Percentiles rank a stretch among this genome's conserved stretches.
These are phyloP conservation scores for Zeugodacus cucurbitae DNA, from an alignment of 1,140 invertebrate genomes.

Conservation along the genomic window DNA sequence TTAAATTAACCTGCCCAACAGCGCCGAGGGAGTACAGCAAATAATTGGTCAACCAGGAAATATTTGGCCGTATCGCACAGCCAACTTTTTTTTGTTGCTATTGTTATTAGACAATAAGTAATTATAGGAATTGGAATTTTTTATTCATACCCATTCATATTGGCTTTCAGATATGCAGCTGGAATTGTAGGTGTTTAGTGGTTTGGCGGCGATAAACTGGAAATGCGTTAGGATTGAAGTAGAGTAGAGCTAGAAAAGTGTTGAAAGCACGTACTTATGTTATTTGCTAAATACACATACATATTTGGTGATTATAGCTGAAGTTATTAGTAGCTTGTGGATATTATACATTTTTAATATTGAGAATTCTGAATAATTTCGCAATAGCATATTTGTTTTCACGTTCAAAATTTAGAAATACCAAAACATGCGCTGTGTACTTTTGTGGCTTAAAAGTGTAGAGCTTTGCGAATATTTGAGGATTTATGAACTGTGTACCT, in stretches of 20 bases:
- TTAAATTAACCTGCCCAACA: background rate
- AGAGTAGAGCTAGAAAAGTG: background rate
- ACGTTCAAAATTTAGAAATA: too few species aligned
- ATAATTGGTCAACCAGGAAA: slow-evolving; percentile 34
- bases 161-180: background rate
- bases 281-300: too few species aligned
- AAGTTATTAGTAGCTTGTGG: too few species aligned
- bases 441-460: too few species aligned
- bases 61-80: background rate
- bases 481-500: too few species aligned
- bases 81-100: background rate
- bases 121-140: background rate
- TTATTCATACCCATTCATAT: background rate
- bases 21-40: background rate
- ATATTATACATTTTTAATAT: too few species aligned
- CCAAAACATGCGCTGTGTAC: too few species aligned
- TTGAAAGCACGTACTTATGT: background rate
- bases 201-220: background rate
- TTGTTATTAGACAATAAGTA: background rate
- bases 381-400: too few species aligned
- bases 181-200: background rate
- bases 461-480: too few species aligned
- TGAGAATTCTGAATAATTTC: too few species aligned
- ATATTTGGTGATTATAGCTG: too few species aligned
- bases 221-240: background rate